phyloP scores from a whole-genome alignment of 2,797 vertebrate species.

The Lacerta bilineata region DNA sequence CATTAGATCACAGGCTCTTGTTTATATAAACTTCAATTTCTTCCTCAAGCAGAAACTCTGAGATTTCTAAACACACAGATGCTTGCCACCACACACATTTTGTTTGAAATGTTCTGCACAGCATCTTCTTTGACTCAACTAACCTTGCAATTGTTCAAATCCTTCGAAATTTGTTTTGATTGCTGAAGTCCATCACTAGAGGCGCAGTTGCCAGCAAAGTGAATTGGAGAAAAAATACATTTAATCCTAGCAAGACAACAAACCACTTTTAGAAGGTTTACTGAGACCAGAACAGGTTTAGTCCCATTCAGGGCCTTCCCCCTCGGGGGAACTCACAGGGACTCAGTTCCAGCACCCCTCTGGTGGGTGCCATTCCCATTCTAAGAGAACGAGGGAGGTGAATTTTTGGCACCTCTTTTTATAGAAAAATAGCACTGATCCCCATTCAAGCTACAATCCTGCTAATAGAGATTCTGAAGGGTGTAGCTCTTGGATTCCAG shows the following conservation, averaged over 20 bases:
- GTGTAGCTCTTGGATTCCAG: too few species aligned
- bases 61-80: slow-evolving; percentile 77
- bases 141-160: slow-evolving; percentile 73
- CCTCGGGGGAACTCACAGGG: too few species aligned
- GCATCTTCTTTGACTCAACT: slow-evolving; percentile 73
- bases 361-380: too few species aligned
- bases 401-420: too few species aligned
- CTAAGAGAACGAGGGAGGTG: too few species aligned
- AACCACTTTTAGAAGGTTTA: slow-evolving; percentile 28
- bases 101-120: slow-evolving; percentile 76
- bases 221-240: slow-evolving; percentile 66
- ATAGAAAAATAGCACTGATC: too few species aligned
- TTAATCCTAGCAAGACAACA: slow-evolving; percentile 40
- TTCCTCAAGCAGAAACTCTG: slow-evolving; percentile 76
- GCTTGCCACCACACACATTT: slow-evolving; percentile 73
- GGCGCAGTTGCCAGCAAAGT: slow-evolving; percentile 66
- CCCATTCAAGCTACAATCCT: neutral
- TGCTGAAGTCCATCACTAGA: slow-evolving; percentile 70
- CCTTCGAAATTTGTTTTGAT: slow-evolving; percentile 68
- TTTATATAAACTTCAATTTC: slow-evolving; percentile 78
- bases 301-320: neutral
- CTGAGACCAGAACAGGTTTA: slow-evolving; percentile 39
- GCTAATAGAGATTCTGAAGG: neutral
- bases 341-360: too few species aligned
- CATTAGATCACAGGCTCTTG: slow-evolving; percentile 77